A percentile compares a stretch with the other conserved stretches of the same genome.
Conservation (phyloP, 2,888 invertebrate genomes). For the Pseudanteris insignis region DNA sequence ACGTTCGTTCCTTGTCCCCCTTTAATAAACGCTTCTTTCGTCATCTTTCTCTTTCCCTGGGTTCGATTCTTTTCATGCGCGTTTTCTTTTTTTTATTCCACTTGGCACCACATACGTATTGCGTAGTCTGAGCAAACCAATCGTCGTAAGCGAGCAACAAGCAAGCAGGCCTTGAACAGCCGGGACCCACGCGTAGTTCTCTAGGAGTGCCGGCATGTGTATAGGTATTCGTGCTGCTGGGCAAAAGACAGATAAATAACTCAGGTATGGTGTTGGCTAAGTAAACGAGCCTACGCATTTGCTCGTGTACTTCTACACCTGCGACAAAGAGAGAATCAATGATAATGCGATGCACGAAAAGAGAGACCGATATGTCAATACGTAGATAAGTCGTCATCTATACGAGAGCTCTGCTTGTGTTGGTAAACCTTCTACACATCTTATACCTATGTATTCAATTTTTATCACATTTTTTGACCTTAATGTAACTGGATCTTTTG, state of each 20-base stretch:
- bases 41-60: slow-evolving; percentile 3
- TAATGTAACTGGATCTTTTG: slow-evolving; percentile 38
- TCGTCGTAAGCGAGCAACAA: slow-evolving; percentile 45
- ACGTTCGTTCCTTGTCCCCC: too few species aligned
- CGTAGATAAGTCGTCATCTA: slow-evolving; percentile 26
- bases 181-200: slow-evolving; percentile 61
- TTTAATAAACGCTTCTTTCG: slow-evolving; percentile 21
- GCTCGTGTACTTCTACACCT: slow-evolving; percentile 48
- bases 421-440: slow-evolving; percentile 37
- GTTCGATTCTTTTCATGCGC: slow-evolving; percentile 28
- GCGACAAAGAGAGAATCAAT: slow-evolving; percentile 36
- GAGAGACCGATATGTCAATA: slow-evolving; percentile 31
- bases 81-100: slow-evolving; percentile 41
- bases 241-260: slow-evolving; percentile 64
- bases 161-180: slow-evolving; percentile 63
- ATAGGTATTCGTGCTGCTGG: slow-evolving; percentile 58
- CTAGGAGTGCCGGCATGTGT: slow-evolving; percentile 50
- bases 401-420: slow-evolving; percentile 7
- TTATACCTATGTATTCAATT: slow-evolving; percentile 41
- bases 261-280: slow-evolving; percentile 60
- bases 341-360: slow-evolving; percentile 38
- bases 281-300: slow-evolving; percentile 62
- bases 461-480: slow-evolving; percentile 40
- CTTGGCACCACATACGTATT: slow-evolving; percentile 48
- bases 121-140: slow-evolving; percentile 47